Evolutionary conservation across 2,797 vertebrate genomes (phyloP).

Genomic region (Muraenolepis orangiensis): DNA sequence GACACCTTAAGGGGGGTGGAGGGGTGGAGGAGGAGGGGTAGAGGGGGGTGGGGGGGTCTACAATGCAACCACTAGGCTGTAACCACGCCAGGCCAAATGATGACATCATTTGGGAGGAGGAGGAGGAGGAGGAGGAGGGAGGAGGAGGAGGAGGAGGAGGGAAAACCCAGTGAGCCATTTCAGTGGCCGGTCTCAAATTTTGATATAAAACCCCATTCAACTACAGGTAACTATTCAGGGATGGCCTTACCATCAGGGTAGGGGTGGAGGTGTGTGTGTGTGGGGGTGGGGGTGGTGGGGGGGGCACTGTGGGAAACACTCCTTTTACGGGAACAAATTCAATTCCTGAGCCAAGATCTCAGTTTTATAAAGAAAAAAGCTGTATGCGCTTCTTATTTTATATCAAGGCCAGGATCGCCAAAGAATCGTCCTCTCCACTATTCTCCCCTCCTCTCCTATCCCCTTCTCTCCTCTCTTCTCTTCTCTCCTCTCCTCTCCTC

Average conservation of each 20-base stretch:
- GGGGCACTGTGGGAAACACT: neutral
- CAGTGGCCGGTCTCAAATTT: slow-evolving; percentile 25
- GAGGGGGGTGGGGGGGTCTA: slow-evolving; percentile 19
- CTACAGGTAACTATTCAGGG: slow-evolving; percentile 27
- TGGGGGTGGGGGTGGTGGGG: slow-evolving; percentile 18
- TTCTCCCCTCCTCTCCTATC: neutral
- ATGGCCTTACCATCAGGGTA: too few relatives aligned
- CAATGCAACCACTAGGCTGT: slow-evolving; percentile 55
- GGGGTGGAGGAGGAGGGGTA: too few relatives aligned
- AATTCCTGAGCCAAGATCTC: neutral
- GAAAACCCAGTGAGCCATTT: slow-evolving; percentile 54
- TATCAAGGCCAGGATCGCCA: neutral
- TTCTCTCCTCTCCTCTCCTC: neutral
- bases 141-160: neutral
- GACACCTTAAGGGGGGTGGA: too few relatives aligned
- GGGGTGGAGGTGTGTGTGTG: too few relatives aligned
- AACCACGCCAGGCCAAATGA: slow-evolving; percentile 49
- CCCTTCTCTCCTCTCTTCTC: too few relatives aligned
- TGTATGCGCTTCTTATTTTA: neutral
- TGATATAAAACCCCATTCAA: slow-evolving; percentile 39
- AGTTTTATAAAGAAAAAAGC: neutral
- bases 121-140: neutral
- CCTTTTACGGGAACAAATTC: neutral
- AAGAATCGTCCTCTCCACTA: neutral
- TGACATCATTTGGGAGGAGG: slow-evolving; percentile 64